Conservation (phyloP, 2,888 invertebrate species). For the Argynnis bischoffii region DNA sequence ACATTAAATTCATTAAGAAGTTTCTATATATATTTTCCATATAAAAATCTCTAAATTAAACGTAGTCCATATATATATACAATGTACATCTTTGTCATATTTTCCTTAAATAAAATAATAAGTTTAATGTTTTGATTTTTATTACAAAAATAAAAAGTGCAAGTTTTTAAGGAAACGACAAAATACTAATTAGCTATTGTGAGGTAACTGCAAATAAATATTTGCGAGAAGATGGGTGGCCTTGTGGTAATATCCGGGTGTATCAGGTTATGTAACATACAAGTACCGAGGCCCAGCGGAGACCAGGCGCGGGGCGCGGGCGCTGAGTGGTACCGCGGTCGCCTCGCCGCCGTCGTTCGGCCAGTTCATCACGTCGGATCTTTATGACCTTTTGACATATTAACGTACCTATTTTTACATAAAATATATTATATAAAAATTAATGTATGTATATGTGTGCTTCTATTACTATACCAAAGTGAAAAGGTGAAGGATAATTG, state of each 20-base stretch:
- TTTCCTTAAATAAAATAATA: no score
- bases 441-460: conserved; percentile 14
- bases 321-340: conserved; percentile 34
- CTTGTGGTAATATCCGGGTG: conserved; percentile 73
- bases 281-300: conserved; percentile 50
- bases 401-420: conserved; percentile 28
- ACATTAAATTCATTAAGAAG: no score
- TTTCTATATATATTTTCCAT: no score
- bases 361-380: conserved; percentile 23
- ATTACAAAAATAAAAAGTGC: background rate
- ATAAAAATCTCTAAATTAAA: no score
- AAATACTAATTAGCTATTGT: background rate
- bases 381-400: conserved; percentile 36
- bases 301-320: conserved; percentile 32
- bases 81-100: no score
- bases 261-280: conserved; percentile 62
- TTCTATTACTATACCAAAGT: conserved; percentile 23
- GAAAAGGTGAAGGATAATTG: conserved; percentile 20
- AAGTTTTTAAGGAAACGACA: background rate
- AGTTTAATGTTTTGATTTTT: no score
- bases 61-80: no score
- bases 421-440: conserved; percentile 7
- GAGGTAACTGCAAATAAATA: conserved; percentile 49
- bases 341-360: conserved; percentile 11
- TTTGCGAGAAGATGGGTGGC: conserved; percentile 56